Base-by-base conservation (phyloP, 2,113 vertebrate species). In the Rana temporaria region DNA sequence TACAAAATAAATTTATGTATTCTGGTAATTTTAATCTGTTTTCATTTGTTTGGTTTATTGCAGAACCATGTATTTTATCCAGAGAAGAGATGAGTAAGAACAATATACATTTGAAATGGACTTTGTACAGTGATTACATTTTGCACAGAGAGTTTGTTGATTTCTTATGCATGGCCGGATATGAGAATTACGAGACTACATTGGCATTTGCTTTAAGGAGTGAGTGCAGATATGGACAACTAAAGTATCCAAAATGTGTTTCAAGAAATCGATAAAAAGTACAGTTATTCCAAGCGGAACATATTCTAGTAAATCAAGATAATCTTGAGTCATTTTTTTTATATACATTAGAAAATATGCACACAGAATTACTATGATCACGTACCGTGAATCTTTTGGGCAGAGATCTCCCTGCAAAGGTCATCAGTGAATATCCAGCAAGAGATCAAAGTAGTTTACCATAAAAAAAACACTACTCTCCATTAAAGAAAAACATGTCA, bases 21-120 rank as follows among this genome's bases (percentile, higher is more conserved):
- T 48, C 3, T 48, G 2, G 42, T 48, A 11, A 48, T 48, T 48
- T 20, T 53, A 18, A 48, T 53, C 20, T 12, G 2, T 26, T 6
- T 30, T 0, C 17, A 32, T 19, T 52, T 55, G 18, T 34, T 57
- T 2, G 38, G 7, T 48, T 30, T 48, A 12, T 68, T 75, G 1
- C 67, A 95, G 94, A 90, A 26, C 94, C 94, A 0, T 95, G 93
- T 57, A 85, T 38, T 19, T 87, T 94, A 85, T 94, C 93, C 78
- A 75, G 69, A 68, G 66, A 5, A 48, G 88, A 90, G 79, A 93
- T 95, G 94, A 85, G 89, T 34, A 87, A 87, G 48, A 94, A 92
- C 53, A 89, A 93, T 7, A 81, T 94, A 72, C 62, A 84, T n/a
- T 82, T 95, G 65, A 90, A 90, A 85, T 87, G 85, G 59, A 80